These are phyloP conservation scores for Dasysyrphus tricinctus DNA, from an alignment of 2,888 invertebrate genomes.

Conservation along the genomic window DNA sequence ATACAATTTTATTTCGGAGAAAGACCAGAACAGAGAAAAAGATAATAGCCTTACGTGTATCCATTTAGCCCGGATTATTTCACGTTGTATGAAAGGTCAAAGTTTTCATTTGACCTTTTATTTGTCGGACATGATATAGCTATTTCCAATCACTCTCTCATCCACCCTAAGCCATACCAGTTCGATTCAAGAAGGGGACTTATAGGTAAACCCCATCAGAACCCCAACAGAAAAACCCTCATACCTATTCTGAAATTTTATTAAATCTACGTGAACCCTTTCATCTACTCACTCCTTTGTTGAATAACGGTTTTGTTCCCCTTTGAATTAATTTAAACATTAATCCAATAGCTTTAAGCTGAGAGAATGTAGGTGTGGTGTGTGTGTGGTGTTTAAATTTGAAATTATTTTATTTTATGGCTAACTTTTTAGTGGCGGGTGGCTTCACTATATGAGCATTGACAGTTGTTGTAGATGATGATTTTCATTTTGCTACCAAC, in stretches of 20 bases:
- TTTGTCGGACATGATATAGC: conserved; percentile 1
- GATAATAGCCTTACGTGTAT: conserved; percentile 12
- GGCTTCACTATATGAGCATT: too few relatives aligned
- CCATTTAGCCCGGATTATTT: conserved; percentile 16
- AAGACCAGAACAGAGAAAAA: conserved; percentile 2
- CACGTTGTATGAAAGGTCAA: conserved; percentile 17
- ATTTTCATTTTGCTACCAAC: conserved; percentile 14
- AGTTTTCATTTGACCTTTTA: conserved; percentile 11
- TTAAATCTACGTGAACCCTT: conserved; percentile 7
- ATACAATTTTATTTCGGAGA: not conserved
- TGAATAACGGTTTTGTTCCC: not conserved
- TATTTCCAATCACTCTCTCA: not conserved
- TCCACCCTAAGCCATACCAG: not conserved
- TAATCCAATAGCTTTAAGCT: conserved; percentile 7
- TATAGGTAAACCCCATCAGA: not conserved
- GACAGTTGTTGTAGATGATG: not conserved
- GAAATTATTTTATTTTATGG: conserved; percentile 34
- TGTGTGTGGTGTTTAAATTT: conserved; percentile 6
- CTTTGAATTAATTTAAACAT: conserved; percentile 11
- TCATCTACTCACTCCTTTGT: not conserved
- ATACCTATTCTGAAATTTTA: conserved; percentile 23
- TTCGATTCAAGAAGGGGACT: not conserved
- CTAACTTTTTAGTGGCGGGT: not conserved
- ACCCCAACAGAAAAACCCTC: conserved; percentile 6
- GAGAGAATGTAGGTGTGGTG: not conserved